A percentile compares a stretch with the other conserved stretches of the same genome.
Evolutionary conservation across 2,797 vertebrate species (phyloP).

Genomic region (Melanotaenia nigrans): DNA sequence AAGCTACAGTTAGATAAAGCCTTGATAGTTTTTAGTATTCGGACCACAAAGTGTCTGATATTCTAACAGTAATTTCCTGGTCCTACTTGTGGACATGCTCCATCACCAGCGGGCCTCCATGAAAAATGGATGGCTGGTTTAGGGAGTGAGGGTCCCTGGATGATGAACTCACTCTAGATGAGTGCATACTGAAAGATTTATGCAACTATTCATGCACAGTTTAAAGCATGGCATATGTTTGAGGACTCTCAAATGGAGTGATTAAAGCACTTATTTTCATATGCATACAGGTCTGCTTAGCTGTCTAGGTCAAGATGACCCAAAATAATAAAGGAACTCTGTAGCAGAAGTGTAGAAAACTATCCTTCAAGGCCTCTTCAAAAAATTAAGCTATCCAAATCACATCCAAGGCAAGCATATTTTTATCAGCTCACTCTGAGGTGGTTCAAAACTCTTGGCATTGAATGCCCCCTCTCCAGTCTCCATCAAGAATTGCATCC

Average conservation of each 20-base stretch:
- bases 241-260: slow-evolving; percentile 58
- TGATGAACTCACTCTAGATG: slow-evolving; percentile 74
- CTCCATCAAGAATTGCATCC: slow-evolving; percentile 1
- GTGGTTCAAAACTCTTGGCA: neutral
- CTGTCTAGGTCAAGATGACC: slow-evolving; percentile 40
- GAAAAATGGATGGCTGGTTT: slow-evolving; percentile 71
- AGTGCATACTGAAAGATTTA: slow-evolving; percentile 78
- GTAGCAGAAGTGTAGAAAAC: neutral
- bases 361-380: slow-evolving; percentile 2
- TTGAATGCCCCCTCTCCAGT: neutral
- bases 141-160: slow-evolving; percentile 59
- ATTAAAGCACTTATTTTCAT: slow-evolving; percentile 65
- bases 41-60: slow-evolving; percentile 3
- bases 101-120: slow-evolving; percentile 57
- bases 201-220: slow-evolving; percentile 69
- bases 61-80: slow-evolving; percentile 54
- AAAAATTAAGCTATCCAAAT: slow-evolving; percentile 14
- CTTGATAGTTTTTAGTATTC: slow-evolving; percentile 15
- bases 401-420: slow-evolving; percentile 2
- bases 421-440: slow-evolving; percentile 15
- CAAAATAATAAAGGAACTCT: slow-evolving; percentile 12
- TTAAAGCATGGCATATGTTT: slow-evolving; percentile 69
- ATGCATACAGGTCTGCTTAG: slow-evolving; percentile 45
- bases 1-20: slow-evolving; percentile 23
- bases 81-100: slow-evolving; percentile 50